Conservation (phyloP, 2,113 vertebrate genomes). For the Ophthalmolycus amberensis region DNA sequence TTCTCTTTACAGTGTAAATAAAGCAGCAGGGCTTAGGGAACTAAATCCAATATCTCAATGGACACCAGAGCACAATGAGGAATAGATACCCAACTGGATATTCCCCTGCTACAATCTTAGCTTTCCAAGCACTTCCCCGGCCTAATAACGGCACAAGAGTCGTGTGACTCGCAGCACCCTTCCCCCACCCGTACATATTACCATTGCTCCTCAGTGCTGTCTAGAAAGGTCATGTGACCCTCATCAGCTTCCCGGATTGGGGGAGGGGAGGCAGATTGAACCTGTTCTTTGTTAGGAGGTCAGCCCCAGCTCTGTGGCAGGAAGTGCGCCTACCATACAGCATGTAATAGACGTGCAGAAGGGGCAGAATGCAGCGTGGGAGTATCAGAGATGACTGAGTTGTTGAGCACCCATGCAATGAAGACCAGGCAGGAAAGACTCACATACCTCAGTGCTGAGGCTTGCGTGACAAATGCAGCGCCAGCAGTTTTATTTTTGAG, state of each 20-base stretch:
- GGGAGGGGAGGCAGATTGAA: slow-evolving; percentile 85
- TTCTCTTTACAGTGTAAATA: slow-evolving; percentile 66
- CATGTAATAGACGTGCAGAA: slow-evolving; percentile 78
- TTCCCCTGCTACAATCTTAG: slow-evolving; percentile 62
- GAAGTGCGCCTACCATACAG: slow-evolving; percentile 81
- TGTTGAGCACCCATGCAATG: slow-evolving; percentile 25
- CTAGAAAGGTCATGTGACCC: slow-evolving; percentile 90
- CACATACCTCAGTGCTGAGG: not conserved
- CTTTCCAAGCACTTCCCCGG: slow-evolving; percentile 53
- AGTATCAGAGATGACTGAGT: not conserved
- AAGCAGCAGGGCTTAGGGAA: slow-evolving; percentile 54
- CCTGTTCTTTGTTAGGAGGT: slow-evolving; percentile 93
- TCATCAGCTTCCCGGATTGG: slow-evolving; percentile 82
- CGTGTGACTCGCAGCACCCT: slow-evolving; percentile 73
- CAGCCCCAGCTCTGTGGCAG: slow-evolving; percentile 83
- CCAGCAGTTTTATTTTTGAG: slow-evolving; percentile 8
- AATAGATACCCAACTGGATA: slow-evolving; percentile 65
- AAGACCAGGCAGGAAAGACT: not conserved
- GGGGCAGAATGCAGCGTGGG: slow-evolving; percentile 43
- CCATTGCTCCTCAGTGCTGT: slow-evolving; percentile 84
- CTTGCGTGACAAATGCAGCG: slow-evolving; percentile 18
- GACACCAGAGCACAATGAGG: slow-evolving; percentile 50
- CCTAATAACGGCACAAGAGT: slow-evolving; percentile 74
- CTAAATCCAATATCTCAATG: slow-evolving; percentile 63
- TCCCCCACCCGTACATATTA: slow-evolving; percentile 78